Evolutionary conservation across 1,140 invertebrate genomes (phyloP).

Genomic region (Saccostrea cuccullata): DNA sequence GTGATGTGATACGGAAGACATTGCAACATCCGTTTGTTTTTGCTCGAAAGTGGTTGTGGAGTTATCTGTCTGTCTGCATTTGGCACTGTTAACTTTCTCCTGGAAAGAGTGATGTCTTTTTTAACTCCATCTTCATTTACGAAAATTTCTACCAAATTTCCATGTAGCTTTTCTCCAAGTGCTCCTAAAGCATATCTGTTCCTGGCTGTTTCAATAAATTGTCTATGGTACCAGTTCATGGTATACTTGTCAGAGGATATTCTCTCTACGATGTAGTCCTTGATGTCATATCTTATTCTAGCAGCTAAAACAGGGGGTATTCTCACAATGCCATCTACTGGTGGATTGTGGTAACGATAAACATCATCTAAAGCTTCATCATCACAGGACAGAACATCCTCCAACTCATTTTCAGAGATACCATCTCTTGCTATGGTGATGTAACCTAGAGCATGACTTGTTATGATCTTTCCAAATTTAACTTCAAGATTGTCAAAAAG

Average conservation of each 20-base stretch:
- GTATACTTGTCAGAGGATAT: slow-evolving; percentile 83
- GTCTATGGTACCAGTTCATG: slow-evolving; percentile 89
- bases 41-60: slow-evolving; percentile 60
- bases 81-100: slow-evolving; percentile 60
- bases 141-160: slow-evolving; percentile 63
- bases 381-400: slow-evolving; percentile 76
- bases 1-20: slow-evolving; percentile 67
- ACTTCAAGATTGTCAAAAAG: slow-evolving; percentile 65
- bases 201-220: slow-evolving; percentile 94
- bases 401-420: slow-evolving; percentile 75
- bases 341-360: slow-evolving; percentile 74
- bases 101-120: slow-evolving; percentile 59
- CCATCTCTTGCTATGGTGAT: slow-evolving; percentile 73
- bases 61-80: slow-evolving; percentile 70
- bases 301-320: slow-evolving; percentile 83
- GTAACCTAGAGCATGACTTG: slow-evolving; percentile 88
- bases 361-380: slow-evolving; percentile 74
- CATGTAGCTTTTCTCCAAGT: slow-evolving; percentile 59
- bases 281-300: slow-evolving; percentile 83
- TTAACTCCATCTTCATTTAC: slow-evolving; percentile 63
- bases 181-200: slow-evolving; percentile 89
- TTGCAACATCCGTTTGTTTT: slow-evolving; percentile 66
- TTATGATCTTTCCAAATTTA: slow-evolving; percentile 65
- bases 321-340: slow-evolving; percentile 70
- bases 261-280: slow-evolving; percentile 85